Evolutionary conservation across 2,113 vertebrate genomes (phyloP).

Genomic region (Centropus unirufus): DNA sequence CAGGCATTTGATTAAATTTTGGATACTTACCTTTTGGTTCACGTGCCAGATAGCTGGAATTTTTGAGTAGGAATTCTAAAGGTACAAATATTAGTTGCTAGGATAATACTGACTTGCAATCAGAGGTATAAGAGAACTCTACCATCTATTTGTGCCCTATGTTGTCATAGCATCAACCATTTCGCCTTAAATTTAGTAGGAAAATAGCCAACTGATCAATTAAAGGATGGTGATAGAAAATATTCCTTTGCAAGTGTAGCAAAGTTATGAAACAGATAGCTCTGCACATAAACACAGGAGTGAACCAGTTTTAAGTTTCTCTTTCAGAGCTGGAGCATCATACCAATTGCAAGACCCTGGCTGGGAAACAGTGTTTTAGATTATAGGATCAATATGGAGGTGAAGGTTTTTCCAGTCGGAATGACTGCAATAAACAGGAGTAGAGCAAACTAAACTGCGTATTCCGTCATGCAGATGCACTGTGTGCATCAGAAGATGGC

Average conservation of each 20-base stretch:
- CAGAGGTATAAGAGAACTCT: background rate
- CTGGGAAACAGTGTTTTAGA: background rate
- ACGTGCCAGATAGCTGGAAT: background rate
- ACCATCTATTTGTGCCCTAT: background rate
- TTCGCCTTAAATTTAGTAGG: background rate
- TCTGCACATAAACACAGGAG: background rate
- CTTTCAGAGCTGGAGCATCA: background rate
- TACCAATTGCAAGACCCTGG: background rate
- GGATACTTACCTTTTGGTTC: background rate
- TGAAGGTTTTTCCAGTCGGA: background rate
- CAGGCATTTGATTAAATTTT: background rate
- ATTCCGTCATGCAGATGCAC: background rate
- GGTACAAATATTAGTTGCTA: background rate
- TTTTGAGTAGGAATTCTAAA: background rate
- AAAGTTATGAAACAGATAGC: background rate
- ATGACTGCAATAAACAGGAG: background rate
- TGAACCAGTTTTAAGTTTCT: background rate
- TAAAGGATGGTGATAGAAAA: background rate
- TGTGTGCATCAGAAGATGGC: constrained; percentile 65
- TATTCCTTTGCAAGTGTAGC: background rate
- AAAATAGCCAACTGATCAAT: background rate
- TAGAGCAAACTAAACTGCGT: background rate
- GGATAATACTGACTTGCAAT: background rate
- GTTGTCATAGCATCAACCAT: background rate
- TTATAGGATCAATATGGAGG: background rate